Evolutionary conservation across 2,797 vertebrate species (phyloP).

Genomic region (Anableps anableps): DNA sequence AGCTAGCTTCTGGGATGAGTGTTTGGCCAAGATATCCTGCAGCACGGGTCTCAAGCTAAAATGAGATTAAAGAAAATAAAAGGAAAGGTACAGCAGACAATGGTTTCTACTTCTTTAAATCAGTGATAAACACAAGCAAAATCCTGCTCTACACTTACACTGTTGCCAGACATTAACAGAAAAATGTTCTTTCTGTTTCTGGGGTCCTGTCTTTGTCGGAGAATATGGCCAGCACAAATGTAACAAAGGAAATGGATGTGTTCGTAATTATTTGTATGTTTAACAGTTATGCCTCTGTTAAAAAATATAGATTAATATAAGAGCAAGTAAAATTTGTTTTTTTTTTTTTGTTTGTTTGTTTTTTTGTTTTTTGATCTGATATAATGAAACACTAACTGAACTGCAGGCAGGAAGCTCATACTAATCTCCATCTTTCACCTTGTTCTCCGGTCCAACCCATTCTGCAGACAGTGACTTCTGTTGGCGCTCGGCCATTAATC

Average conservation of each 20-base stretch:
- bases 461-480: constrained; percentile 27
- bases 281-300: constrained; percentile 57
- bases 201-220: constrained; percentile 40
- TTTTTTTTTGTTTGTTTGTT: constrained; percentile 24
- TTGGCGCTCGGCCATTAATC: constrained; percentile 37
- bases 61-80: constrained; percentile 10
- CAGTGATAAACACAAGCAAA: constrained; percentile 37
- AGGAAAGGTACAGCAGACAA: constrained; percentile 1
- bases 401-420: constrained; percentile 38
- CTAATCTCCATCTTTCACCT: constrained; percentile 33
- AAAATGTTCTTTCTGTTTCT: constrained; percentile 41
- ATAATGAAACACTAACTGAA: constrained; percentile 45
- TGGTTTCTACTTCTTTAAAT: neutral
- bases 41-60: constrained; percentile 26
- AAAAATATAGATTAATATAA: constrained; percentile 70
- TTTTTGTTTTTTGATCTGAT: constrained; percentile 62
- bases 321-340: constrained; percentile 57
- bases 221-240: constrained; percentile 46
- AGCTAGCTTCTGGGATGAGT: constrained; percentile 26
- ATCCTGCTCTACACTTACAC: constrained; percentile 35
- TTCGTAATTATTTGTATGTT: constrained; percentile 57
- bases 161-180: constrained; percentile 63
- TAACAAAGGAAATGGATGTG: constrained; percentile 40
- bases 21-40: constrained; percentile 15
- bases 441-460: constrained; percentile 28